Percentiles rank a stretch among this genome's conserved stretches.
These are phyloP conservation scores for Thalassoma bifasciatum DNA, from an alignment of 2,113 vertebrate species.

Conservation along the genomic window DNA sequence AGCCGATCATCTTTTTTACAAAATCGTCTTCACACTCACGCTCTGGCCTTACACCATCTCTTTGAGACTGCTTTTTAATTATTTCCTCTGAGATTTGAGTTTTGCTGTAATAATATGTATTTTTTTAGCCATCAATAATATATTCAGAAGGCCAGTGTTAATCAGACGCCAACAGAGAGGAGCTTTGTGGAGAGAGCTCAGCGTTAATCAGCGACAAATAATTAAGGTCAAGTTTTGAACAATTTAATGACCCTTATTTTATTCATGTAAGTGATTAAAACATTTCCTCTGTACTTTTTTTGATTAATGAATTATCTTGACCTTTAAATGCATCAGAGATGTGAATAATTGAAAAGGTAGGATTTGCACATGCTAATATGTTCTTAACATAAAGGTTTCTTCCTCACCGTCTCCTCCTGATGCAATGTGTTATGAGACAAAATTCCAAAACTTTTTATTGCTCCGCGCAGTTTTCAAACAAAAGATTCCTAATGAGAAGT, in stretches of 20 bases:
- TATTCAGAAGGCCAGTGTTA: slow-evolving; percentile 5
- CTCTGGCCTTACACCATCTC: background rate
- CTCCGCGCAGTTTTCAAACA: slow-evolving; percentile 25
- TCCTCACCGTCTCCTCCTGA: background rate
- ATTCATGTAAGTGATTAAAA: too few relatives aligned
- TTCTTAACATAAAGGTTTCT: background rate
- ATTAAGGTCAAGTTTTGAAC: background rate
- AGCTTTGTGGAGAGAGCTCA: background rate
- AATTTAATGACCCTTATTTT: too few relatives aligned
- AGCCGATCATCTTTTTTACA: background rate
- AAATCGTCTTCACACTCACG: background rate
- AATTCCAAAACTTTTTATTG: slow-evolving; percentile 13
- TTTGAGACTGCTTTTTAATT: slow-evolving; percentile 31
- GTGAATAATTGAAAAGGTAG: background rate
- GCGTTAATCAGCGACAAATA: slow-evolving; percentile 5
- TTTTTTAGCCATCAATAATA: slow-evolving; percentile 23
- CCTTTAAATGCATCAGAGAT: background rate
- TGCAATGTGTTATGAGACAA: background rate
- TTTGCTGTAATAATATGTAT: slow-evolving; percentile 25
- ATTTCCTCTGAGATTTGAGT: slow-evolving; percentile 26
- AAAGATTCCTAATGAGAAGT: slow-evolving; percentile 48
- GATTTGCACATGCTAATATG: background rate
- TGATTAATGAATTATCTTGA: slow-evolving; percentile 5
- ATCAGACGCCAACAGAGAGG: slow-evolving; percentile 21
- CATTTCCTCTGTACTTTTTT: too few relatives aligned